These are phyloP conservation scores for Mus spicilegus DNA, from an alignment of 2,113 vertebrate species.

Conservation along the genomic window DNA sequence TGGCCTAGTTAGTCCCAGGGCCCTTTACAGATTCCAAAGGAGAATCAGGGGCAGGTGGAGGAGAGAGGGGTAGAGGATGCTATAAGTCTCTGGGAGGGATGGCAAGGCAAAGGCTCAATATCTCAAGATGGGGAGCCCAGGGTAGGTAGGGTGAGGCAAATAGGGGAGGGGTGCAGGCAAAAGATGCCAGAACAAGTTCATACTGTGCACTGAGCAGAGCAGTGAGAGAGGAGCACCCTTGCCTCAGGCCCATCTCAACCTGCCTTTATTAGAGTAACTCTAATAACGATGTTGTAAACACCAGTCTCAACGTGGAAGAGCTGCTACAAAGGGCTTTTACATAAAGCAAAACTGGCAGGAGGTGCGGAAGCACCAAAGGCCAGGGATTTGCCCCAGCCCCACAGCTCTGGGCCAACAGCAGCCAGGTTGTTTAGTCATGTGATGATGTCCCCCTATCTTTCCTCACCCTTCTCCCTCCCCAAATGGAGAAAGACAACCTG, in stretches of 20 bases:
- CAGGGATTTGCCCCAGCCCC: slow-evolving; percentile 50
- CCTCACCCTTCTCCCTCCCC: background rate
- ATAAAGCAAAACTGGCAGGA: background rate
- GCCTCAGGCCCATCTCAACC: background rate
- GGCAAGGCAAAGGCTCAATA: slow-evolving; percentile 37
- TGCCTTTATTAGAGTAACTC: slow-evolving; percentile 9
- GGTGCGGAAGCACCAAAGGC: slow-evolving; percentile 72
- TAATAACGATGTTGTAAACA: slow-evolving; percentile 46
- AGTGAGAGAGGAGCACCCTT: background rate
- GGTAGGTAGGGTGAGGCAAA: background rate
- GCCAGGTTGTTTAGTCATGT: slow-evolving; percentile 34
- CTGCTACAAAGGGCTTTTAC: slow-evolving; percentile 39
- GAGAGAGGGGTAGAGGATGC: background rate
- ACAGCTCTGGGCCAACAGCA: slow-evolving; percentile 67
- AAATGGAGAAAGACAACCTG: background rate
- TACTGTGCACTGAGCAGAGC: slow-evolving; percentile 30
- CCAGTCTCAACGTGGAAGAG: slow-evolving; percentile 38
- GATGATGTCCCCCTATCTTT: background rate
- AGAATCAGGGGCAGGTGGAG: background rate
- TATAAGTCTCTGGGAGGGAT: background rate
- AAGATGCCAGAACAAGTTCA: background rate
- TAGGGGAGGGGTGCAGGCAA: background rate
- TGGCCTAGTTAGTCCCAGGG: slow-evolving; percentile 12
- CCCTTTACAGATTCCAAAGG: slow-evolving; percentile 46
- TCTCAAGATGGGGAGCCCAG: background rate